A percentile compares a stretch with the other conserved stretches of the same genome.
These are phyloP conservation scores for Melitaea cinxia DNA, from an alignment of 1,140 invertebrate genomes.

Conservation along the genomic window DNA sequence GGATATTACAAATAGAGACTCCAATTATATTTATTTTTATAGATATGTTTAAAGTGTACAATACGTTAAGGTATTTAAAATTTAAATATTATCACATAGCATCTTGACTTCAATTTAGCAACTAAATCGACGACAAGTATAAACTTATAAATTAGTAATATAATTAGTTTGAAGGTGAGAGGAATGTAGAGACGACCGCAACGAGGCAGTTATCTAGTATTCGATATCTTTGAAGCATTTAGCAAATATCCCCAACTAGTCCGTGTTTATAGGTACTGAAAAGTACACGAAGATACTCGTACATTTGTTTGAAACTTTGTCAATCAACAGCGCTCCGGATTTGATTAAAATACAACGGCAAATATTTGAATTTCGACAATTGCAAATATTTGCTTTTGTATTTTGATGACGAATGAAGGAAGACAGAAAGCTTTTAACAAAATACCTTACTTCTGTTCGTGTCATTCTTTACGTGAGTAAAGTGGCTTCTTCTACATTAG, in stretches of 20 bases:
- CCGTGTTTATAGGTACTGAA: conserved; percentile 8
- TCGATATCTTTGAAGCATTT: conserved; percentile 14
- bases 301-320: conserved; percentile 8
- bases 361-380: conserved; percentile 15
- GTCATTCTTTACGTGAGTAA: conserved; percentile 2
- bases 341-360: conserved; percentile 2
- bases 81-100: conserved; percentile 6
- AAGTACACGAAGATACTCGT: conserved; percentile 11
- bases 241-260: conserved; percentile 22
- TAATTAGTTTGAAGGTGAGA: conserved; percentile 8
- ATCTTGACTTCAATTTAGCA: background rate
- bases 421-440: conserved; percentile 7
- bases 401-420: too few relatives aligned
- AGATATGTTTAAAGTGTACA: background rate
- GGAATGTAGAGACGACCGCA: conserved; percentile 7
- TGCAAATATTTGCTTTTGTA: too few relatives aligned
- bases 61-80: background rate
- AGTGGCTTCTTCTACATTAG: background rate
- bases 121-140: background rate
- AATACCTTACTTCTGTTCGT: background rate
- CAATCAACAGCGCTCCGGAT: conserved; percentile 12
- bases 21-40: too few relatives aligned
- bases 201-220: background rate
- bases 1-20: too few relatives aligned
- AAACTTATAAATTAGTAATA: conserved; percentile 11